These are phyloP conservation scores for Fulmarus glacialis DNA, from an alignment of 2,113 vertebrate genomes.

Conservation along the genomic window DNA sequence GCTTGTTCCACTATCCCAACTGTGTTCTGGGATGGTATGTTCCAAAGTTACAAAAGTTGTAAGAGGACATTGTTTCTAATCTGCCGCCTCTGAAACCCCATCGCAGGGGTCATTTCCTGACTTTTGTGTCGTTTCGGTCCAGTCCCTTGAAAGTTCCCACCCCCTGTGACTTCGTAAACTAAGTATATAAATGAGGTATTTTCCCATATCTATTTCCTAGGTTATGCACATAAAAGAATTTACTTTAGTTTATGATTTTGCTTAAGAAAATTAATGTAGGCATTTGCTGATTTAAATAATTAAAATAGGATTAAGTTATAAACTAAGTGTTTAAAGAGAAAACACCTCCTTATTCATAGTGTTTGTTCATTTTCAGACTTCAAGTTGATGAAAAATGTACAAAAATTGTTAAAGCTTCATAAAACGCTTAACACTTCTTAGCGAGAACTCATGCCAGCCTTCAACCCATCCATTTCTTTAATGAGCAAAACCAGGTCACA, in stretches of 20 bases:
- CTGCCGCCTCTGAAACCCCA: slow-evolving; percentile 58
- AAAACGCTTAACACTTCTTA: not conserved
- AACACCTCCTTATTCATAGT: not conserved
- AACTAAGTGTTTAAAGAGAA: not conserved
- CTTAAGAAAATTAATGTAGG: not conserved
- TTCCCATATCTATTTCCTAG: not conserved
- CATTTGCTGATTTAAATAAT: not conserved
- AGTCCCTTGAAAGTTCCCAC: slow-evolving; percentile 57
- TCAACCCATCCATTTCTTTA: not conserved
- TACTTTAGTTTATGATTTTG: not conserved
- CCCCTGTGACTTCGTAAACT: slow-evolving; percentile 30
- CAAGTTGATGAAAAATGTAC: not conserved
- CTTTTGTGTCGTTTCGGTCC: slow-evolving; percentile 72
- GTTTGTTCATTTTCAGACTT: not conserved
- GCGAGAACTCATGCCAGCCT: not conserved
- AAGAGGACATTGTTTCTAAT: slow-evolving; percentile 84
- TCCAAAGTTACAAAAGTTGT: slow-evolving; percentile 78
- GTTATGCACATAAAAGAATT: slow-evolving; percentile 1
- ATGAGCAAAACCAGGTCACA: not conserved
- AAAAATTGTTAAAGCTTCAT: not conserved
- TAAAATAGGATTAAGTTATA: not conserved
- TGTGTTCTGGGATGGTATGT: slow-evolving; percentile 70
- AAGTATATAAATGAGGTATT: slow-evolving; percentile 13
- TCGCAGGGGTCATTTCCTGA: slow-evolving; percentile 85
- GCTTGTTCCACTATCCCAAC: not conserved